A percentile compares a stretch with the other conserved stretches of the same genome.
Evolutionary conservation across 2,888 invertebrate genomes (phyloP).

Genomic region (Parochlus steinenii): DNA sequence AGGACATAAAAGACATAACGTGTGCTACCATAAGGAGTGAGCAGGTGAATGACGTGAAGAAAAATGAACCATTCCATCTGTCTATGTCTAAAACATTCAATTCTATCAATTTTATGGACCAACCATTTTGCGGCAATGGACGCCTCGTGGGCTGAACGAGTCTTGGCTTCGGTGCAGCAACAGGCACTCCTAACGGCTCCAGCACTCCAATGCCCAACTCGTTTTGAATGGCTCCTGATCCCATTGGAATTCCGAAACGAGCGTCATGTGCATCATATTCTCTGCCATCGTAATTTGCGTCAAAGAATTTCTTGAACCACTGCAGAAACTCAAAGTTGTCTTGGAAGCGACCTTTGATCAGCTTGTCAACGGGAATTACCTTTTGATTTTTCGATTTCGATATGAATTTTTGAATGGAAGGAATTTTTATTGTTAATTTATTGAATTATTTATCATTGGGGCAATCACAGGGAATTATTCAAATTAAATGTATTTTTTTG

Average conservation of each 20-base stretch:
- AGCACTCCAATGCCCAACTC: constrained; percentile 22
- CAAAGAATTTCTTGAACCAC: constrained; percentile 99
- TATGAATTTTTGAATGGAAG: constrained; percentile 1
- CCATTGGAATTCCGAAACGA: constrained; percentile 66
- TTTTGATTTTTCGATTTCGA: constrained; percentile 31
- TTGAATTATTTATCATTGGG: neutral
- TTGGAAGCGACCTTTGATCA: constrained; percentile 98
- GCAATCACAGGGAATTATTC: neutral
- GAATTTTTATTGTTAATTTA: neutral
- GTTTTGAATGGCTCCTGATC: constrained; percentile 41
- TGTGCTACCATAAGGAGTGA: too few species aligned
- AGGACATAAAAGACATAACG: too few species aligned
- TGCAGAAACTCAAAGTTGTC: constrained; percentile 99
- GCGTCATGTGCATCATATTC: constrained; percentile 88
- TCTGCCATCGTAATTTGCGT: constrained; percentile 97
- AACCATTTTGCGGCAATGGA: too few species aligned
- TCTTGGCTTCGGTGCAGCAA: constrained; percentile 20
- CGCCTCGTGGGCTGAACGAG: too few species aligned
- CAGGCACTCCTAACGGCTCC: constrained; percentile 21
- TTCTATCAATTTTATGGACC: too few species aligned
- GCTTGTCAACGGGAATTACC: constrained; percentile 98
- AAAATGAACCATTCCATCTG: too few species aligned
- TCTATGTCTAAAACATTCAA: too few species aligned
- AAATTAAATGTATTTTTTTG: too few species aligned
- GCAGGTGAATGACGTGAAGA: too few species aligned